Base-by-base conservation (phyloP, 1,140 invertebrate genomes). In the Leptinotarsa defecta region DNA sequence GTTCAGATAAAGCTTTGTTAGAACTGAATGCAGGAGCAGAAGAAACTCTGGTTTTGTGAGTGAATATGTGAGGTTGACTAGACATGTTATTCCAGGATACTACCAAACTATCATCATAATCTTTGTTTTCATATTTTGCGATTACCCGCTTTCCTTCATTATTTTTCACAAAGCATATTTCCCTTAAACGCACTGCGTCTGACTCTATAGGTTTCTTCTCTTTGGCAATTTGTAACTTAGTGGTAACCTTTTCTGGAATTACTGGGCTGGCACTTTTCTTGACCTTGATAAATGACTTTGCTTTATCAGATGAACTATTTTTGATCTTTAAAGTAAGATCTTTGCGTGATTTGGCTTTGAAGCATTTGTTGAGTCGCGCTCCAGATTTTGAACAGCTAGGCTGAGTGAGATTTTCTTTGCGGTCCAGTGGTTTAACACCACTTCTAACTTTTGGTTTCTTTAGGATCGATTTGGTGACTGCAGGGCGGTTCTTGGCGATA, bases 131-230 rank as follows among this genome's bases (percentile, higher is more conserved):
- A 65, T 83, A 84, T 64, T 83, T 84, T 11, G 83, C 82, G 22
- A 84, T 81, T 68, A 84, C 77, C 13, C 77, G 79, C 72, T 84
- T 84, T 15, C 79, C 82, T 22, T 79, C 77, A 15, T 63, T 76
- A 48, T 77, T 78, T 74, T 83, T 83, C n/a, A 84, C 79, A 68
- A 84, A 84, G 68, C 82, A 83, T 48, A 84, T 84, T 71, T 84
- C 83, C 19, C 77, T 74, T 19, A 84, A 64, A 70, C 82, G 80
- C 15, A 83, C 43, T 11, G 79, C 74, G 8, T 73, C 61, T 13
- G 20, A 68, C 8, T 77, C 74, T 48, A 49, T 76, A 27, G 52
- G 3, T 62, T 76, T 73, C 27, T 68, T 27, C 13, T 22, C 43
- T 68, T 77, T 72, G 34, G 22, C 74, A 8, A 34, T 49, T 13